Evolutionary conservation across 2,797 vertebrate species (phyloP), one percentile per base, ranked within the genome.

Genomic region (Danio choprae): DNA sequence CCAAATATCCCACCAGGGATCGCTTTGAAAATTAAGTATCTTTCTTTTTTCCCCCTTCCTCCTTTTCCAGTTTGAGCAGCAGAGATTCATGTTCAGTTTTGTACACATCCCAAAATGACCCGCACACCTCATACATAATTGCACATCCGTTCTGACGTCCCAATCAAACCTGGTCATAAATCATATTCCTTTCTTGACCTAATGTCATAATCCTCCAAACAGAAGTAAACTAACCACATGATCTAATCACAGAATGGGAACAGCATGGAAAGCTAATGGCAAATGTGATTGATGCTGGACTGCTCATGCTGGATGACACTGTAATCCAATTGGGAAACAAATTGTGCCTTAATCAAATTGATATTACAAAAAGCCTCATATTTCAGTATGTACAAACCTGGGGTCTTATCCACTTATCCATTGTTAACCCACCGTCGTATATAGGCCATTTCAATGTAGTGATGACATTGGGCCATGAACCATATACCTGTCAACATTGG

Each of bases 231-330:
- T 74, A 65, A 63, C 16, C 12, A 6, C 72, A 22, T 63, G 38
- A 78, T 65, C 48, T 38, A 60, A 58, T 36, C 48, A 29, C 63
- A 60, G 50, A 67, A 77, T 78, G 38, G 20, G 6, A 10, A 4
- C 56, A 38, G 40, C 75, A 56, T 77, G 4, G 13, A 18, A 41
- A 69, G 44, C 67, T 79, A 79, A 79, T 79, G 77, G 40, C 16
- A 58, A 77, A 46, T 9, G 38, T 50, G 55, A 70, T 70, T 78
- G 76, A 69, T 78, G 56, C 15, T 67, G 48, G 40, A 46, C 29
- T 18, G 7, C 13, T 58, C 29, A 67, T 77, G 51, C 22, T 43
- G 44, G 18, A 60, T 70, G 36, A 70, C 64, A 43, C 36, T 36
- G 29, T 68, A 65, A 18, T 44, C 38, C 0, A 69, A 69, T 58